Base-by-base conservation (phyloP, 2,797 vertebrate genomes). In the Sparidentex hasta region DNA sequence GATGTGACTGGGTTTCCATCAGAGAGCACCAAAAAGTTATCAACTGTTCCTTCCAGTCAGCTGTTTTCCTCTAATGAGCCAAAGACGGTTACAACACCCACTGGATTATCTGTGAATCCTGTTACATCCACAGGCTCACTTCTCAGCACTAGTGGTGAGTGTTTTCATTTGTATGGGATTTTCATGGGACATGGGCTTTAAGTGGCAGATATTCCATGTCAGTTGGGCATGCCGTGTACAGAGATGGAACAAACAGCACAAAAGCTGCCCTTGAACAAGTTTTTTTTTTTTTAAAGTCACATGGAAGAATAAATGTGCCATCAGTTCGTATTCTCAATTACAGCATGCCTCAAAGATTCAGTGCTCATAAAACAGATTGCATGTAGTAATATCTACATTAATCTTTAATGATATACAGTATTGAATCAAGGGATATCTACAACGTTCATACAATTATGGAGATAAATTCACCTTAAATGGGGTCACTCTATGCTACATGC, bases 111-210 rank as follows among this genome's bases (percentile, higher is more conserved):
- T 68, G 27, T 50, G 17, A 73, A 12, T 58, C 38, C 55, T 33
- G 65, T 56, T 57, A 61, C 87, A 71, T 71, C 88, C 23, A 62
- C 79, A 58, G 47, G 6, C 55, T 74, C 87, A 46, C 41, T 47
- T 51, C 48, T 83, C 20, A 87, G n/a, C 71, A 76, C 50, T 8
- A 71, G 47, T 57, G 74, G 94, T 95, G 71, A 93, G 90, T 46
- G 1, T n/a, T 65, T 64, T 44, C 2, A 41, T 8, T 64, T 65
- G 3, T 12, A 7, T 46, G 14, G 51, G 21, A 71, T 23, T 52
- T 46, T 54, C 4, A 43, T 18, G 23, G 16, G 5, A 21, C 6
- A 5, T 48, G 14, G 11, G 41, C 38, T 58, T 65, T 4, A 27
- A 23, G 0, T 11, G 4, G 33, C 27, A 44, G 12, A 62, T 43